phyloP scores from a whole-genome alignment of 2,113 vertebrate genomes.

The Brienomyrus brachyistius region DNA sequence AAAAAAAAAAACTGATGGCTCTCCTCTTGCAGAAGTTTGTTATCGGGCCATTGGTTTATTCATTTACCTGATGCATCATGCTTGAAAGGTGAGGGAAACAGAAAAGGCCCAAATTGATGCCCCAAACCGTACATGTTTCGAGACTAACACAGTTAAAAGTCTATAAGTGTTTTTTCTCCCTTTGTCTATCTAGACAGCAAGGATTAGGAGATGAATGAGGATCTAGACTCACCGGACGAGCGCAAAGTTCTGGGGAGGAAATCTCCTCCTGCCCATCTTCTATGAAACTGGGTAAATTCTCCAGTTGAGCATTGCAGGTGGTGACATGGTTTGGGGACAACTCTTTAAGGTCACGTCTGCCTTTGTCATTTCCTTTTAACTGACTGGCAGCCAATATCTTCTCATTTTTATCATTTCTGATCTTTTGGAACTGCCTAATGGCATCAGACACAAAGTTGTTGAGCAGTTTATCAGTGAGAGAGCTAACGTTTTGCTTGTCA shows the following conservation, averaged over 20 bases:
- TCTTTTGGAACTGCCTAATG: slow-evolving; percentile 71
- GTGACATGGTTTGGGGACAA: slow-evolving; percentile 31
- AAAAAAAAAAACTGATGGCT: neutral
- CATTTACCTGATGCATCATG: slow-evolving; percentile 24
- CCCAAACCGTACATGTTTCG: neutral
- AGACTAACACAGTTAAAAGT: neutral
- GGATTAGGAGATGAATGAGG: neutral
- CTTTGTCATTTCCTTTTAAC: slow-evolving; percentile 33
- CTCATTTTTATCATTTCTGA: slow-evolving; percentile 72
- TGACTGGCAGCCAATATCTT: slow-evolving; percentile 70
- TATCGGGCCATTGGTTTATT: slow-evolving; percentile 21
- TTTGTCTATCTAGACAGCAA: neutral
- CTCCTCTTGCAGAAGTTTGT: neutral
- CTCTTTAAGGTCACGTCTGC: slow-evolving; percentile 32
- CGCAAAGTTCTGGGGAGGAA: slow-evolving; percentile 85
- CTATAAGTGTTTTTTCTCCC: neutral
- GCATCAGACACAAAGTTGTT: slow-evolving; percentile 73
- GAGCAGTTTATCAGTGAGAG: slow-evolving; percentile 73
- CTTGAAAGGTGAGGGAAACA: neutral
- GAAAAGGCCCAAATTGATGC: neutral
- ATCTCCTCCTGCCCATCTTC: slow-evolving; percentile 78
- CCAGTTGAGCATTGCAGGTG: slow-evolving; percentile 44
- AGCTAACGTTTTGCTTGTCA: slow-evolving; percentile 51
- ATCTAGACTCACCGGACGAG: slow-evolving; percentile 73
- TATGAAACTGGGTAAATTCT: slow-evolving; percentile 59